phyloP scores from a whole-genome alignment of 2,888 invertebrate genomes.

The Laspeyria flexula region DNA sequence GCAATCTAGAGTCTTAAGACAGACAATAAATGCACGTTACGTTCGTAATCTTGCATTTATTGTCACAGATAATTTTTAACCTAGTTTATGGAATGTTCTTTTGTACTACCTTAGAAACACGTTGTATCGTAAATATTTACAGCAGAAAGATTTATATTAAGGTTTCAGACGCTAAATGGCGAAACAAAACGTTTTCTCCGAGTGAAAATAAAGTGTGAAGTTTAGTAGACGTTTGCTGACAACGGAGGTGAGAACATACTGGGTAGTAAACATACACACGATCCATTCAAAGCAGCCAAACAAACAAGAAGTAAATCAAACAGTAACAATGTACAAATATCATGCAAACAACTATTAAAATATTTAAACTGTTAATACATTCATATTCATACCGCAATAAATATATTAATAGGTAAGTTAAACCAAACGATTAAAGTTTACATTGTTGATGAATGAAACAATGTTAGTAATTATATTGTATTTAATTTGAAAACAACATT shows the following conservation, averaged over 20 bases:
- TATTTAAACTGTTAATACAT: constrained; percentile 4
- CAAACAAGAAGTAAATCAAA: constrained; percentile 50
- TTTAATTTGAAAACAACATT: not conserved
- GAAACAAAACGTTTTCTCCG: constrained; percentile 41
- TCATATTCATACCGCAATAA: not conserved
- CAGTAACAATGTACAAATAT: constrained; percentile 17
- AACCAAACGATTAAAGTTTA: not conserved
- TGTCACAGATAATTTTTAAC: no score
- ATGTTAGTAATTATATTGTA: not conserved
- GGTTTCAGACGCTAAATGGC: constrained; percentile 49
- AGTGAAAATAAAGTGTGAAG: constrained; percentile 52
- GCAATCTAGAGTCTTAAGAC: no score
- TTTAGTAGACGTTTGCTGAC: constrained; percentile 54
- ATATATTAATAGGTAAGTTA: constrained; percentile 1
- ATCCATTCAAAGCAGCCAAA: constrained; percentile 55
- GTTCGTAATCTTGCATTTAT: no score
- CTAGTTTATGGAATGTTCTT: not conserved
- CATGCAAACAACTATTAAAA: not conserved
- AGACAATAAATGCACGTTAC: not conserved
- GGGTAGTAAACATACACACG: constrained; percentile 53
- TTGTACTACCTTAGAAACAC: constrained; percentile 12
- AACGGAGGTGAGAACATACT: constrained; percentile 64
- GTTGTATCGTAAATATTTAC: constrained; percentile 46
- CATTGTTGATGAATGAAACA: constrained; percentile 4
- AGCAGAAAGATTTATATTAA: constrained; percentile 44